phyloP scores from a whole-genome alignment of 1,140 invertebrate species.

The Eueides isabella region DNA sequence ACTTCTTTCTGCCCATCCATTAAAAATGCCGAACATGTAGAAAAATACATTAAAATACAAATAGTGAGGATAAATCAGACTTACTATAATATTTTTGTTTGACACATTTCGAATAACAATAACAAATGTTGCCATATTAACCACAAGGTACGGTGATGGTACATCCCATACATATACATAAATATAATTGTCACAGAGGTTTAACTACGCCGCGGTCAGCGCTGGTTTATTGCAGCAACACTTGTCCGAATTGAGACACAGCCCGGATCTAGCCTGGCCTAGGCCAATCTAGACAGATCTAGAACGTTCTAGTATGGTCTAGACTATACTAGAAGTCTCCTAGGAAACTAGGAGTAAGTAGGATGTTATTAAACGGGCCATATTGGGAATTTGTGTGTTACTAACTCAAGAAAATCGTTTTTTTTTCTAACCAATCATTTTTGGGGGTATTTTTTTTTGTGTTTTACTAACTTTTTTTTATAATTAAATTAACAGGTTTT shows the following conservation, averaged over 20 bases:
- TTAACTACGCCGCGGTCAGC: constrained; percentile 80
- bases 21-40: not conserved
- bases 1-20: not conserved
- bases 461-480: constrained; percentile 15
- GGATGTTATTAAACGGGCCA: constrained; percentile 45
- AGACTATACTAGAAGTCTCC: constrained; percentile 55
- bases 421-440: not conserved
- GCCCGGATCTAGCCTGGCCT: constrained; percentile 63
- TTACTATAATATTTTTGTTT: too few species aligned
- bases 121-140: constrained; percentile 62
- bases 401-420: not conserved
- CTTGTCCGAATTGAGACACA: constrained; percentile 73
- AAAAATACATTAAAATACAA: too few species aligned
- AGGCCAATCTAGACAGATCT: constrained; percentile 5
- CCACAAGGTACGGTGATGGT: constrained; percentile 69
- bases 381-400: constrained; percentile 40
- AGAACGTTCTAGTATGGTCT: constrained; percentile 26
- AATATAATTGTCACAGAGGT: constrained; percentile 74
- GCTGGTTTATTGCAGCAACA: constrained; percentile 79
- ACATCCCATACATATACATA: constrained; percentile 49
- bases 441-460: not conserved
- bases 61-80: too few species aligned
- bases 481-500: not conserved
- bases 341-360: constrained; percentile 56
- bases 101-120: not conserved